Evolutionary conservation across 2,797 vertebrate species (phyloP).

Genomic region (Cyclura pinguis): DNA sequence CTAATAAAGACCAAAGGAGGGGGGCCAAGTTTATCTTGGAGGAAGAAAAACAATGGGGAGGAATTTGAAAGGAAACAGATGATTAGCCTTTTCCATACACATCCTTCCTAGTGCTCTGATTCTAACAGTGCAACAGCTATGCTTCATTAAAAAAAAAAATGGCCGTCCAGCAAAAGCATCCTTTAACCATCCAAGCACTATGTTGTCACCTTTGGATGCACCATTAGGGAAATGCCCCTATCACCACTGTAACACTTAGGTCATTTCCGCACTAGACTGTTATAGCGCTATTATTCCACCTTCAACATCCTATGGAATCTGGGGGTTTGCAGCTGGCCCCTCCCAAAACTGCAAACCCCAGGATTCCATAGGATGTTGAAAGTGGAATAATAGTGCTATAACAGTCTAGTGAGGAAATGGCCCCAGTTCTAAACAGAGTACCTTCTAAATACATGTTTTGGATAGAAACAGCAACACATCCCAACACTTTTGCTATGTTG

Average conservation of each 20-base stretch:
- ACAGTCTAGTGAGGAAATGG: too few species aligned
- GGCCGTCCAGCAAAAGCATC: too few species aligned
- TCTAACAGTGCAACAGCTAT: neutral
- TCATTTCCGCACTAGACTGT: too few species aligned
- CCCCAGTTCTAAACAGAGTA: neutral
- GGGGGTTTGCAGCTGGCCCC: too few species aligned
- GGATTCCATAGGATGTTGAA: too few species aligned
- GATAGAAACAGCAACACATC: neutral
- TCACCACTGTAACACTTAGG: neutral
- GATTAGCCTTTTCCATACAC: neutral
- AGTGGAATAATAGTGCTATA: too few species aligned
- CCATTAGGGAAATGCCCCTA: neutral
- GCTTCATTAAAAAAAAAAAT: neutral
- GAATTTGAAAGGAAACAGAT: neutral
- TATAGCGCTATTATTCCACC: too few species aligned
- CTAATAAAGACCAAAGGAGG: neutral
- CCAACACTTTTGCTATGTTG: too few species aligned
- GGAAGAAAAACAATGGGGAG: neutral
- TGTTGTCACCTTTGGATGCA: neutral
- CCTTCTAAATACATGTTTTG: accelerated
- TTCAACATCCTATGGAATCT: too few species aligned
- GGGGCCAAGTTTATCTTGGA: neutral
- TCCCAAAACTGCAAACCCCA: too few species aligned
- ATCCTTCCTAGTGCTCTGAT: too few species aligned
- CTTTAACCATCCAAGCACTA: neutral